Percentiles rank a stretch among this genome's conserved stretches.
These are phyloP conservation scores for Aldrovandia affinis DNA, from an alignment of 2,797 vertebrate genomes.

Conservation along the genomic window DNA sequence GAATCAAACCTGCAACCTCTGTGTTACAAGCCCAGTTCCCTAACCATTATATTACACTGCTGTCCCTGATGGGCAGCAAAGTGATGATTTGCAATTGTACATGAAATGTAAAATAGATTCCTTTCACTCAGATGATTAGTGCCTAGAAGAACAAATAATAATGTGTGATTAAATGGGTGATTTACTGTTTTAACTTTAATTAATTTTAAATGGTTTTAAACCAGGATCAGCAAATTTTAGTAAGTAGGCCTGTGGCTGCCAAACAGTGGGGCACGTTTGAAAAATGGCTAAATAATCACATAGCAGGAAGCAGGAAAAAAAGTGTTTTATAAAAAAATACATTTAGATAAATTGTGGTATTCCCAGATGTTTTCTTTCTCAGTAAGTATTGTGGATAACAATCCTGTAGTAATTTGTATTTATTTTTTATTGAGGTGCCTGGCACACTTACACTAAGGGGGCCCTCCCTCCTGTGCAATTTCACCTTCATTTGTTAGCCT, in stretches of 20 bases:
- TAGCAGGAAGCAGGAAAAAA: background rate
- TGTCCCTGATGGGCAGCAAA: background rate
- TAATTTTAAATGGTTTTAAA: background rate
- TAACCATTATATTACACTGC: no score
- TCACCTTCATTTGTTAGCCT: slow-evolving; percentile 26
- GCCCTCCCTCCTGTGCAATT: background rate
- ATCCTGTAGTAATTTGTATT: background rate
- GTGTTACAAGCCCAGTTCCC: no score
- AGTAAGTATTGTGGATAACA: background rate
- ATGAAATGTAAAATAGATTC: background rate
- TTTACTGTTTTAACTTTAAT: background rate
- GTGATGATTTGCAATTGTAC: background rate
- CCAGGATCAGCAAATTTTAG: background rate
- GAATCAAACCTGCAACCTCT: no score
- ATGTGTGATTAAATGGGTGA: background rate
- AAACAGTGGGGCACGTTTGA: slow-evolving; percentile 13
- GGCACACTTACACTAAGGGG: background rate
- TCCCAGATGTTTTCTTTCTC: background rate
- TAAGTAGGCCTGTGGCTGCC: background rate
- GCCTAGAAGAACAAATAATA: background rate
- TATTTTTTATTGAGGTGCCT: background rate
- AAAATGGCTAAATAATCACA: slow-evolving; percentile 14
- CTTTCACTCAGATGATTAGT: background rate
- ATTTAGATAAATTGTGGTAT: background rate
- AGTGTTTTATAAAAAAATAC: background rate